Evolutionary conservation across 2,113 vertebrate species (phyloP).

Genomic region (Sula dactylatra): DNA sequence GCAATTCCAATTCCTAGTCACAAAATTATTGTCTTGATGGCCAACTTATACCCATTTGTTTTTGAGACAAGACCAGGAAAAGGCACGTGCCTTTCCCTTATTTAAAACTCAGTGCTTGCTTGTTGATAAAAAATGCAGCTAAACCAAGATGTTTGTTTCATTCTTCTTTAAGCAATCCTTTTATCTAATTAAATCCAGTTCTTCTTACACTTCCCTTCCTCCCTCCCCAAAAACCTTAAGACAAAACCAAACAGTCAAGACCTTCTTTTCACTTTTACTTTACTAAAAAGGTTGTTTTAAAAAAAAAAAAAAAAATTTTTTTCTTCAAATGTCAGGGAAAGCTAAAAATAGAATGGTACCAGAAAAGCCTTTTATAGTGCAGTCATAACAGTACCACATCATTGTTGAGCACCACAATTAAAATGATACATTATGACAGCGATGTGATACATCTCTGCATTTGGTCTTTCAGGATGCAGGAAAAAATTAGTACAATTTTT

Average conservation of each 20-base stretch:
- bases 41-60: not conserved
- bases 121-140: not conserved
- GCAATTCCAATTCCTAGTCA: no score
- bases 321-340: not conserved
- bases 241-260: not conserved
- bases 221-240: not conserved
- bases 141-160: not conserved
- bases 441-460: not conserved
- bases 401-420: not conserved
- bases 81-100: not conserved
- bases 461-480: not conserved
- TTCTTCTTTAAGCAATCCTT: not conserved
- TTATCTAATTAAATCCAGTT: not conserved
- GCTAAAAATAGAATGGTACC: constrained; percentile 11
- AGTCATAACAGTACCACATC: constrained; percentile 3
- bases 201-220: not conserved
- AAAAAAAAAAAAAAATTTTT: not conserved
- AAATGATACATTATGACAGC: constrained; percentile 1
- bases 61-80: not conserved
- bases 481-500: not conserved
- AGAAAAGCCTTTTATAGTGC: constrained; percentile 15
- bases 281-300: not conserved
- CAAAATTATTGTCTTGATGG: not conserved
- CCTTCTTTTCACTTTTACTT: not conserved
- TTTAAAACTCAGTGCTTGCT: not conserved